Evolutionary conservation across 2,113 vertebrate genomes (phyloP), one percentile per base, ranked within the genome.

Genomic region (Neofelis nebulosa): DNA sequence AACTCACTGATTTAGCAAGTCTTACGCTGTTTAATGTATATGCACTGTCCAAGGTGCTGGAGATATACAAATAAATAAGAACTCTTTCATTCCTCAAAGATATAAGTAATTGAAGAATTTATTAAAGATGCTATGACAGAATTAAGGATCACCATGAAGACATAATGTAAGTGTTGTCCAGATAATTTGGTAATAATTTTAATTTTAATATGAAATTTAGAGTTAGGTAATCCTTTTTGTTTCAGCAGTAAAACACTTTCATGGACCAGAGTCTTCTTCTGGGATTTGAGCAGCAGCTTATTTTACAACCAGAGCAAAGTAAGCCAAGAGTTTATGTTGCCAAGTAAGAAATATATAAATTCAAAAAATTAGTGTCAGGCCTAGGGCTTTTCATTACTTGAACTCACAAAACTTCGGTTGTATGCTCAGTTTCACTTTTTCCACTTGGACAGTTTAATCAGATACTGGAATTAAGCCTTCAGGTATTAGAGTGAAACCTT

Each of bases 341-440:
- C 92, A 96, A 71, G 19, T 79, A 63, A 95, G 81, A 97, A 97
- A 98, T 50, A 82, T 92, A 69, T 36, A 97, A 21, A 21, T 45
- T 87, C 57, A 90, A 8, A 52, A 36, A 4, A 93, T 93, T n/a
- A 97, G 66, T 55, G 23, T 16, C 95, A 95, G 13, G 38, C 66
- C 57, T 89, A 66, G 14, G 36, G 21, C 13, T 96, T 97, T 96
- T 97, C 89, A 91, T 95, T 97, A 68, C 79, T 36, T 38, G 21
- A 38, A 33, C 90, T 95, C 45, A 94, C 18, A 97, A 96, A 82
- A 45, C 18, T 48, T 45, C 4, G 90, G 12, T 96, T 92, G 7
- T 15, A 94, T 16, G 16, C 4, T 88, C 83, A 52, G 1, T 23
- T 52, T 88, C 48, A 85, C 13, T 76, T 97, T 96, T 97, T 89